Evolutionary conservation across 1,140 invertebrate species (phyloP).

Genomic region (Caenorhabditis tropicalis): DNA sequence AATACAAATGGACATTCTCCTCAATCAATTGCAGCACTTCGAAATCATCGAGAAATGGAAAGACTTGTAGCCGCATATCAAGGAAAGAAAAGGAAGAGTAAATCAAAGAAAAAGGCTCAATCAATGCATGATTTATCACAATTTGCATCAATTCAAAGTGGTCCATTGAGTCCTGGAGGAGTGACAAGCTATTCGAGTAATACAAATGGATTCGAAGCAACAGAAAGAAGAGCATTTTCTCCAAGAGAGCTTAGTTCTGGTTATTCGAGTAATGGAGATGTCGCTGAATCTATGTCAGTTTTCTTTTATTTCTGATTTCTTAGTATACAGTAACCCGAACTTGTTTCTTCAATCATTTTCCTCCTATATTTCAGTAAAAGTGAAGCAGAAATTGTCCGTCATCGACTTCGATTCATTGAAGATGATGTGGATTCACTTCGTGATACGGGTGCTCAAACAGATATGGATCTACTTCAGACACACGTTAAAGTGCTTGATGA

Average conservation of each 20-base stretch:
- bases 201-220: not conserved
- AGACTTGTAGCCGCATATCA: not conserved
- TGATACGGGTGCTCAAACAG: conserved; percentile 44
- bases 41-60: conserved; percentile 43
- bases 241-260: conserved; percentile 29
- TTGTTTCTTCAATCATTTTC: not conserved
- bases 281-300: not conserved
- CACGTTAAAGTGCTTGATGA: conserved; percentile 50
- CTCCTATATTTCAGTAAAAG: not conserved
- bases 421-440: conserved; percentile 34
- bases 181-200: conserved; percentile 35
- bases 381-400: conserved; percentile 31
- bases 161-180: conserved; percentile 26
- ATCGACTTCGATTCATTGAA: conserved; percentile 37
- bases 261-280: conserved; percentile 35
- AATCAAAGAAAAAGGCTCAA: conserved; percentile 1
- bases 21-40: conserved; percentile 46
- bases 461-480: conserved; percentile 19
- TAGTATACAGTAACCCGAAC: not conserved
- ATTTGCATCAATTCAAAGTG: conserved; percentile 1
- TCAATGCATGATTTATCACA: conserved; percentile 37
- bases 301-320: not conserved
- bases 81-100: conserved; percentile 41
- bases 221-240: conserved; percentile 32
- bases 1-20: conserved; percentile 48